Percentiles rank a stretch among this genome's conserved stretches.
These are phyloP conservation scores for Coremacera marginata DNA, from an alignment of 2,888 invertebrate genomes.

Conservation along the genomic window DNA sequence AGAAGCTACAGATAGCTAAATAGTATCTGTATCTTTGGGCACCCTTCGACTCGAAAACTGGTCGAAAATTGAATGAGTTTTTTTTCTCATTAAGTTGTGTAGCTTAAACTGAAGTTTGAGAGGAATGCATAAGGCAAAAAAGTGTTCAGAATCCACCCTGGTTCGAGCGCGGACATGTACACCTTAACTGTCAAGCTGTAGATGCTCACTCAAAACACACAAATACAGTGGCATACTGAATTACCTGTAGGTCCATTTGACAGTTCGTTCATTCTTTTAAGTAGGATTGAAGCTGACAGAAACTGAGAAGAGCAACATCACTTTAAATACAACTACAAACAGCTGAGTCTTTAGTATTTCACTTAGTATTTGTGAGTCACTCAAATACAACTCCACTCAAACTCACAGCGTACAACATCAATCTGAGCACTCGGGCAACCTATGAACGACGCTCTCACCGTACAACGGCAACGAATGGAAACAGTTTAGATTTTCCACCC, in stretches of 20 bases:
- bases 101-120: too few relatives aligned
- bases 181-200: neutral
- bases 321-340: slow-evolving; percentile 9
- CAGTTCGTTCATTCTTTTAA: neutral
- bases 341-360: slow-evolving; percentile 18
- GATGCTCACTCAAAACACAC: neutral
- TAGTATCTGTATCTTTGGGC: neutral
- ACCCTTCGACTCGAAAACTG: slow-evolving; percentile 18
- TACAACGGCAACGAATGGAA: slow-evolving; percentile 39
- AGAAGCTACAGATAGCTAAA: neutral
- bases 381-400: slow-evolving; percentile 10
- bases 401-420: slow-evolving; percentile 10
- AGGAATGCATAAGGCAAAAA: slow-evolving; percentile 4
- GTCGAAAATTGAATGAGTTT: slow-evolving; percentile 30
- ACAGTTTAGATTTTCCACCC: slow-evolving; percentile 64
- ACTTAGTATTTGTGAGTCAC: slow-evolving; percentile 39
- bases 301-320: slow-evolving; percentile 7
- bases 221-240: neutral
- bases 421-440: slow-evolving; percentile 40
- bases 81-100: neutral
- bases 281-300: neutral
- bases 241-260: neutral
- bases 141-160: neutral
- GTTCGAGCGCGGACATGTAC: slow-evolving; percentile 30
- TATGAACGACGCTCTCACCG: slow-evolving; percentile 46